Conservation (phyloP, 2,888 invertebrate genomes). For the Chalcosyrphus nemorum region DNA sequence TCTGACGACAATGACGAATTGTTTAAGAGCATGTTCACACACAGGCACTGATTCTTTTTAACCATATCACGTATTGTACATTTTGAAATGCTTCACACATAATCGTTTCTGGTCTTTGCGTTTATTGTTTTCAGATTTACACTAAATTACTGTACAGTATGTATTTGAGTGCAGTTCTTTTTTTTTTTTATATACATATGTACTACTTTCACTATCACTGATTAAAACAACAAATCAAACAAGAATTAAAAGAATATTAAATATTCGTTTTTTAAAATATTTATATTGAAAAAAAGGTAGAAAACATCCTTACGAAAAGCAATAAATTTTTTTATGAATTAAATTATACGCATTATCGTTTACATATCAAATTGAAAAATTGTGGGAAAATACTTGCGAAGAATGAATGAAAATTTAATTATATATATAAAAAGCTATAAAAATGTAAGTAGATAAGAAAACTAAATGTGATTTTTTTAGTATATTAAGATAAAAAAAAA, state of each 20-base stretch:
- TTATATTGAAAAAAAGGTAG: not conserved
- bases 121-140: no score
- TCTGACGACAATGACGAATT: not conserved
- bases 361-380: conserved; percentile 28
- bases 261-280: conserved; percentile 14
- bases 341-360: conserved; percentile 27
- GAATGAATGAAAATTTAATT: conserved; percentile 52
- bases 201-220: conserved; percentile 32
- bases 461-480: conserved; percentile 72
- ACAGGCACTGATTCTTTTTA: not conserved
- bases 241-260: not conserved
- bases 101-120: no score
- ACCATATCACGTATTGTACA: not conserved
- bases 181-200: no score
- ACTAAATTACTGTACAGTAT: no score
- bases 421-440: conserved; percentile 45
- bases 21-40: not conserved
- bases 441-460: conserved; percentile 50
- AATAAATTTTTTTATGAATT: conserved; percentile 49
- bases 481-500: conserved; percentile 44
- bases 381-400: conserved; percentile 5
- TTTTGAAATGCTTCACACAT: not conserved
- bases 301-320: conserved; percentile 43
- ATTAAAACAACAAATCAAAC: not conserved
- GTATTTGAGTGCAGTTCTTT: no score